Base-by-base conservation (phyloP, 2,888 invertebrate species). In the Proisotoma minuta region DNA sequence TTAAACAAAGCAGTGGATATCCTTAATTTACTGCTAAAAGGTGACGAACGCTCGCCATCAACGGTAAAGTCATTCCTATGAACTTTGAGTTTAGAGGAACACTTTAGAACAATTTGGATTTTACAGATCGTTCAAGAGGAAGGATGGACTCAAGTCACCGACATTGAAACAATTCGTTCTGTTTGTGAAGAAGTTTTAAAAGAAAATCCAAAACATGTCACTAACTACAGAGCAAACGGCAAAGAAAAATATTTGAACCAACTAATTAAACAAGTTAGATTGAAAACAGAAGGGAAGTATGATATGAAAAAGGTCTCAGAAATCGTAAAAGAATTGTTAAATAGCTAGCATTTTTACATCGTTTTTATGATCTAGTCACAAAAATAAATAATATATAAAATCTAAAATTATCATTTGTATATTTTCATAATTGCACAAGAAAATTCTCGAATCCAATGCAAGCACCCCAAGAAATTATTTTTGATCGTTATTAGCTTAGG, bases 131-230 rank as follows among this genome's bases (percentile, higher is more conserved):
- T 89, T 0, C 75, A 82, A 70, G 79, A 83, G 49, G 84, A 85
- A 72, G 81, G 84, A 65, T 86, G 87, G 84, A 77, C 77, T 8
- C 81, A 87, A 77, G 85, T 89, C 65, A 82, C 79, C 47, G 84
- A 88, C 75, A 77, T 81, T 65, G 75, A 77, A 5, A 80, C 82
- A 75, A 82, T 92, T 64, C 79, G 78, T 57, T 78, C 81, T 68
- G 77, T 84, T 47, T 91, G 91, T 76, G 72, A 77, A 56, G 78
- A 82, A 72, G 81, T 87, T 0, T 77, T 91, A 28, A 76, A 82
- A 15, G 82, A 84, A 65, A 87, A 89, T 78, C 81, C 84, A 12
- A 84, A 87, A 75, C 76, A 85, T 58, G 87, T 87, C 1, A 79
- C 28, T 18, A 43, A 65, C 1, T 69, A 59, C 43, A 59, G 56